Evolutionary conservation across 2,888 invertebrate species (phyloP).

Genomic region (Bellardia pandia): DNA sequence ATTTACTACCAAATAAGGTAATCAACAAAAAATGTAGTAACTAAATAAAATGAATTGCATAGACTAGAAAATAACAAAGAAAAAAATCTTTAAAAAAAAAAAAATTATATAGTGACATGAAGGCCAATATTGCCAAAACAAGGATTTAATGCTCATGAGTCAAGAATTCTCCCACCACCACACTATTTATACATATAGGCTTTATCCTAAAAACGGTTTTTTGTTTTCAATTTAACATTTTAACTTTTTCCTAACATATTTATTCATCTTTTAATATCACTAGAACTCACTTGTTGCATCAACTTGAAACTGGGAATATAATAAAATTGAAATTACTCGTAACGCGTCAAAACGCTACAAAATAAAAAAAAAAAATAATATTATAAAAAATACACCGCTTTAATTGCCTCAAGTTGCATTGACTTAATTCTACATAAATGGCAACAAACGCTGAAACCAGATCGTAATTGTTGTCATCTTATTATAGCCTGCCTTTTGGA

Average conservation of each 20-base stretch:
- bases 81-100: constrained; percentile 28
- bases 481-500: constrained; percentile 47
- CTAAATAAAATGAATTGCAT: constrained; percentile 42
- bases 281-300: constrained; percentile 46
- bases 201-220: neutral
- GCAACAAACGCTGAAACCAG: constrained; percentile 68
- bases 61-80: constrained; percentile 43
- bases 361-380: constrained; percentile 30
- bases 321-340: constrained; percentile 36
- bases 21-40: constrained; percentile 42
- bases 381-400: constrained; percentile 49
- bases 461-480: constrained; percentile 61
- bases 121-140: constrained; percentile 63
- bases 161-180: neutral
- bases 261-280: neutral
- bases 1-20: constrained; percentile 60
- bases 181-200: neutral
- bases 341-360: constrained; percentile 24
- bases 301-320: neutral
- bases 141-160: constrained; percentile 24
- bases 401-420: constrained; percentile 72
- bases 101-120: constrained; percentile 52
- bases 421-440: constrained; percentile 72
- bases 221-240: neutral
- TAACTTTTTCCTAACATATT: too few relatives aligned